Conservation (phyloP, 2,797 vertebrate species). For the Somateria mollissima region DNA sequence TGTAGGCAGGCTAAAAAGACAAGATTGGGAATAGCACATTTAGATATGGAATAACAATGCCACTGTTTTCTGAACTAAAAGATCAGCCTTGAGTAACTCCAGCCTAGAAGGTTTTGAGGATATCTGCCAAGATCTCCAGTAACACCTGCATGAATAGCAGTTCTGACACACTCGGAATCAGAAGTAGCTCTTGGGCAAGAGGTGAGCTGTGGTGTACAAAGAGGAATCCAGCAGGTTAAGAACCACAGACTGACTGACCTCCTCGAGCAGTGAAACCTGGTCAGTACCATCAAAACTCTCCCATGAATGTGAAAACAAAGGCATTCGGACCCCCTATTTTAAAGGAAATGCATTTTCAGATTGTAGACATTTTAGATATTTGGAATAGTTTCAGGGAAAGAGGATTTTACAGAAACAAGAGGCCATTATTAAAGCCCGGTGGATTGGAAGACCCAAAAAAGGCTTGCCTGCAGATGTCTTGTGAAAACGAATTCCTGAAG, state of each 20-base stretch:
- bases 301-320: background rate
- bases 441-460: slow-evolving; percentile 4
- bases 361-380: background rate
- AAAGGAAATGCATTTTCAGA: background rate
- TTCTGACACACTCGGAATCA: background rate
- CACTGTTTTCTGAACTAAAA: background rate
- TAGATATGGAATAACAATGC: background rate
- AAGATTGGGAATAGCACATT: background rate
- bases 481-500: background rate
- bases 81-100: background rate
- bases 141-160: background rate
- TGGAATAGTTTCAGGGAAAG: background rate
- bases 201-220: background rate
- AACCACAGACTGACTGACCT: background rate
- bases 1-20: background rate
- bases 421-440: background rate
- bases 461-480: background rate
- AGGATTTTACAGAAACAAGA: background rate
- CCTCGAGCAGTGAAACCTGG: background rate
- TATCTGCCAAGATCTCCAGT: background rate
- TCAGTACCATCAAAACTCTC: background rate
- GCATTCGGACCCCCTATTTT: background rate
- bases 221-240: background rate
- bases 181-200: background rate
- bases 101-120: background rate